Percentiles rank a stretch among this genome's conserved stretches.
Conservation (phyloP, 2,888 invertebrate genomes). For the Acleris holmiana region DNA sequence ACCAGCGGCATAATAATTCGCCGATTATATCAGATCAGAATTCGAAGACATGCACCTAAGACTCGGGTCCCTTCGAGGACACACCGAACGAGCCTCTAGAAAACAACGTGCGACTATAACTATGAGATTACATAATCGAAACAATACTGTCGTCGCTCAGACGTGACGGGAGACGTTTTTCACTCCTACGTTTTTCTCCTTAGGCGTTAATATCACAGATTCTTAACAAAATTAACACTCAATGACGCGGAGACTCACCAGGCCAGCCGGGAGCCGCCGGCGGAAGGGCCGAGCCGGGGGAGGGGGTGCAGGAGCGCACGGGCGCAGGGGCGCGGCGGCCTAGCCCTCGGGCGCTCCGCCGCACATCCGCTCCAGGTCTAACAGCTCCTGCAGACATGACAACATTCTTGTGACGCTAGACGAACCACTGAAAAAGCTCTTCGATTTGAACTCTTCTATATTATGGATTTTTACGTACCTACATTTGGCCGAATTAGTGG, state of each 20-base stretch:
- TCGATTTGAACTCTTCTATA: too few species aligned
- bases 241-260: constrained; percentile 46
- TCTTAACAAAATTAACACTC: constrained; percentile 65
- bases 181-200: constrained; percentile 58
- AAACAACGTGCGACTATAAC: constrained; percentile 43
- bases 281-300: constrained; percentile 11
- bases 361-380: constrained; percentile 70
- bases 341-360: constrained; percentile 72
- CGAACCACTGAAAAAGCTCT: not conserved
- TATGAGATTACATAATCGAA: constrained; percentile 60
- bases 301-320: too few species aligned
- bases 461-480: too few species aligned
- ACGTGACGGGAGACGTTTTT: constrained; percentile 38
- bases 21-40: not conserved
- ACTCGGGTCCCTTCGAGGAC: not conserved
- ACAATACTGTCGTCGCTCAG: constrained; percentile 40
- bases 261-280: constrained; percentile 30
- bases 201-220: constrained; percentile 83
- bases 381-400: constrained; percentile 61
- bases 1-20: not conserved
- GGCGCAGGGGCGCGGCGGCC: constrained; percentile 10
- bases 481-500: too few species aligned
- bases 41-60: not conserved
- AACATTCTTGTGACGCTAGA: not conserved
- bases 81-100: constrained; percentile 15